These are phyloP conservation scores for Copidosoma aretas DNA, from an alignment of 2,888 invertebrate species.

Conservation along the genomic window DNA sequence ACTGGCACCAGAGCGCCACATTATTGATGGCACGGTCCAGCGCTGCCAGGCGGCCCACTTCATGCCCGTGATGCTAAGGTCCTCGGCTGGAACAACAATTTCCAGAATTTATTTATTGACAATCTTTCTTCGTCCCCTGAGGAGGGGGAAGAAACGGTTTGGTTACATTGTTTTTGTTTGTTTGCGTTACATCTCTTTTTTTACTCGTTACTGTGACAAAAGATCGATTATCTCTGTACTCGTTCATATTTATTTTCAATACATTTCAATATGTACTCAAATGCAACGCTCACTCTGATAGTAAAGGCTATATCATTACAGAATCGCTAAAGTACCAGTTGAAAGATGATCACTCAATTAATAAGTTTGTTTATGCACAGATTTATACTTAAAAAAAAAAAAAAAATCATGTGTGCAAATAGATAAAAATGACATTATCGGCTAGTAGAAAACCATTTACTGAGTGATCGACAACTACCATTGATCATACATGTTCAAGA, in stretches of 20 bases:
- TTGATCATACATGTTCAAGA: too few species aligned
- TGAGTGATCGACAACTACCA: too few species aligned
- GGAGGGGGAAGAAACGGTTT: not conserved
- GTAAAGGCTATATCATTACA: slow-evolving; percentile 18
- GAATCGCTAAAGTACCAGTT: slow-evolving; percentile 1
- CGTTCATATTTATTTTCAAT: not conserved
- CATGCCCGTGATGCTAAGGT: slow-evolving; percentile 77
- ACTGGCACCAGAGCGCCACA: slow-evolving; percentile 60
- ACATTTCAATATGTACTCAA: not conserved
- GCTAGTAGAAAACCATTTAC: too few species aligned
- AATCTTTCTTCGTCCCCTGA: not conserved
- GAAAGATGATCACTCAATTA: slow-evolving; percentile 15
- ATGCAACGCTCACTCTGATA: slow-evolving; percentile 11
- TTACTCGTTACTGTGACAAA: not conserved
- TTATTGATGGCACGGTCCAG: slow-evolving; percentile 62
- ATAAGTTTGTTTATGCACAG: not conserved
- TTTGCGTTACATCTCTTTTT: not conserved
- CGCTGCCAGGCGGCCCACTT: slow-evolving; percentile 72
- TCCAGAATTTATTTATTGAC: slow-evolving; percentile 38
- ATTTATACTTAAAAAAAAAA: too few species aligned
- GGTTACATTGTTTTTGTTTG: not conserved
- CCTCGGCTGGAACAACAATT: slow-evolving; percentile 67
- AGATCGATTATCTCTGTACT: not conserved
- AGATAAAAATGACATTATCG: too few species aligned
- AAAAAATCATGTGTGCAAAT: too few species aligned